phyloP scores from a whole-genome alignment of 2,113 vertebrate genomes.

The Rhadina sibilatrix region DNA sequence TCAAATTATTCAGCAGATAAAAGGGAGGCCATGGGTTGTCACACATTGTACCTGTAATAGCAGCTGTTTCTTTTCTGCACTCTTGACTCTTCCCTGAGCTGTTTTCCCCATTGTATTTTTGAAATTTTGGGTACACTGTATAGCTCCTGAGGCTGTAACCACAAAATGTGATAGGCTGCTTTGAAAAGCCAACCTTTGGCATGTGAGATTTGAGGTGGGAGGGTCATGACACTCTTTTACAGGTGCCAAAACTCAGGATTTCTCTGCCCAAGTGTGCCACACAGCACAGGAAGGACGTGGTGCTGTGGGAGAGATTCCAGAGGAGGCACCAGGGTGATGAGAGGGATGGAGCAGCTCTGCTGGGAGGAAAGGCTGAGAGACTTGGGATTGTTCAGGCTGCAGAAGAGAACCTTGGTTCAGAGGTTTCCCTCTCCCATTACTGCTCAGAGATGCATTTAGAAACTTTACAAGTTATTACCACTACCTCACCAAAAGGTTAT shows the following conservation, averaged over 20 bases:
- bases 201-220: not conserved
- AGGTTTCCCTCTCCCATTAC: not conserved
- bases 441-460: not conserved
- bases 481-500: not conserved
- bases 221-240: rapidly evolving
- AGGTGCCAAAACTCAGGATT: not conserved
- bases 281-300: not conserved
- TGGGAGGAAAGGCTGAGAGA: not conserved
- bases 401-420: not conserved
- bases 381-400: not conserved
- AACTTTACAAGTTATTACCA: not conserved
- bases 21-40: not conserved
- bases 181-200: not conserved
- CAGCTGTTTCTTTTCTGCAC: not conserved
- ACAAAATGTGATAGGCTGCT: not conserved
- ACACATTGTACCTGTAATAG: not conserved
- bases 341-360: not conserved
- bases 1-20: not conserved
- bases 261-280: not conserved
- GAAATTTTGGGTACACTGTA: not conserved
- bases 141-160: not conserved
- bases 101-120: not conserved
- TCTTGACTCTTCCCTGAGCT: not conserved
- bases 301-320: not conserved
- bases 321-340: not conserved